Evolutionary conservation across 1,140 invertebrate species (phyloP), one percentile per base, ranked within the genome.

Genomic region (Drosophila pectinifera): DNA sequence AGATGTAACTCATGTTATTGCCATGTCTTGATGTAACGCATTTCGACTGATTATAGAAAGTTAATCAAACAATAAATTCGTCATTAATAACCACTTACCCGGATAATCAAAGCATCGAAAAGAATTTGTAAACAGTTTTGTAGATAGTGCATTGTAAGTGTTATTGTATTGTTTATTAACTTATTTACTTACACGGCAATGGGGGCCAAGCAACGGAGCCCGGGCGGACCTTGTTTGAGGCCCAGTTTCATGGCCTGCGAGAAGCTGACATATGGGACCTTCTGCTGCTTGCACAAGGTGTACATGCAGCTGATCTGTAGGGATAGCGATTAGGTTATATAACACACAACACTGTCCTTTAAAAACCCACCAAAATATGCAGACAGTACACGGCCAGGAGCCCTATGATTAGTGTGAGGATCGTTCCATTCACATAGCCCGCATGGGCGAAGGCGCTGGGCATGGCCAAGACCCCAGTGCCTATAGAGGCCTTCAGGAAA

Each of bases 381-480:
- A 96, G 93, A 63, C 95, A 95, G 78, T 96, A 95, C 0, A 95
- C 94, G 51, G 95, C 94, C 3, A 96, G 75, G 0, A 93, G 64
- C 0, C 95, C 95, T 11, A 95, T 94, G 3, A 95, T 67, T 3
- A 95, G 78, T 0, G 95, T 95, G 1, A 93, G 92, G 10, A 95
- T 61, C 0, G 94, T 90, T 7, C 95, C 94, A 59, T 94, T 94
- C 67, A 95, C 90, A 6, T 96, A 92, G 13, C 96, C 96, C 22
- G 96, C 93, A 90, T 96, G 94, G 16, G 94, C 94, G 75, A 96
- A 95, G 13, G 96, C 96, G 79, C 95, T 94, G 45, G 96, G 96
- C 95, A 97, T 96, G n/a, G 96, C 96, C 70, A 97, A 91, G 26
- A 97, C 96, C 2, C 96, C 96, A 0, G 96, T 96, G 13, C 96